Percentiles rank a stretch among this genome's conserved stretches.
Evolutionary conservation across 2,888 invertebrate genomes (phyloP).

Genomic region (Caenorhabditis wallacei): DNA sequence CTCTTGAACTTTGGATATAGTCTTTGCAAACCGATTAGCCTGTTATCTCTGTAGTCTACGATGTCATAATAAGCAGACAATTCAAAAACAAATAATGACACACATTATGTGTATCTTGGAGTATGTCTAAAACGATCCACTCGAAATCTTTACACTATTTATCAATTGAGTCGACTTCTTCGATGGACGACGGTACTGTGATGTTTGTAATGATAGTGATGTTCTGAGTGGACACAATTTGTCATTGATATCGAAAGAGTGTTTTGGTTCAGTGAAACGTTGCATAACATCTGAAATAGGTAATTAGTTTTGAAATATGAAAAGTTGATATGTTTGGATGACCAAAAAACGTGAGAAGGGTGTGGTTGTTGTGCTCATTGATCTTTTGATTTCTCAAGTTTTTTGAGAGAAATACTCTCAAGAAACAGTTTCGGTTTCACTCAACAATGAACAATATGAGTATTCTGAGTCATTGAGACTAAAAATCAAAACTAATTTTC

Average conservation of each 20-base stretch:
- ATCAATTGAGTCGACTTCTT: conserved; percentile 1
- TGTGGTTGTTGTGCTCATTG: conserved; percentile 34
- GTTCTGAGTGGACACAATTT: conserved; percentile 12
- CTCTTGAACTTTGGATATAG: neutral
- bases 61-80: conserved; percentile 8
- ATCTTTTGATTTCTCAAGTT: conserved; percentile 28
- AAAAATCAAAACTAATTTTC: too few species aligned
- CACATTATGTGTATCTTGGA: conserved; percentile 42
- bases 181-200: neutral
- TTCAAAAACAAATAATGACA: neutral
- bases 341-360: conserved; percentile 17
- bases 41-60: conserved; percentile 27
- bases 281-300: too few species aligned
- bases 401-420: conserved; percentile 10
- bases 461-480: neutral
- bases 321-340: neutral
- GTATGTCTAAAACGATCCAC: conserved; percentile 27
- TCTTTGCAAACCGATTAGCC: neutral
- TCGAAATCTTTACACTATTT: conserved; percentile 27
- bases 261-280: too few species aligned
- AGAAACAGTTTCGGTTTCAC: conserved; percentile 23
- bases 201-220: conserved; percentile 37
- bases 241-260: neutral
- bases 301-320: neutral
- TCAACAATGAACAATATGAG: neutral